These are phyloP conservation scores for Lepus americanus DNA, from an alignment of 2,113 vertebrate species.

Conservation along the genomic window DNA sequence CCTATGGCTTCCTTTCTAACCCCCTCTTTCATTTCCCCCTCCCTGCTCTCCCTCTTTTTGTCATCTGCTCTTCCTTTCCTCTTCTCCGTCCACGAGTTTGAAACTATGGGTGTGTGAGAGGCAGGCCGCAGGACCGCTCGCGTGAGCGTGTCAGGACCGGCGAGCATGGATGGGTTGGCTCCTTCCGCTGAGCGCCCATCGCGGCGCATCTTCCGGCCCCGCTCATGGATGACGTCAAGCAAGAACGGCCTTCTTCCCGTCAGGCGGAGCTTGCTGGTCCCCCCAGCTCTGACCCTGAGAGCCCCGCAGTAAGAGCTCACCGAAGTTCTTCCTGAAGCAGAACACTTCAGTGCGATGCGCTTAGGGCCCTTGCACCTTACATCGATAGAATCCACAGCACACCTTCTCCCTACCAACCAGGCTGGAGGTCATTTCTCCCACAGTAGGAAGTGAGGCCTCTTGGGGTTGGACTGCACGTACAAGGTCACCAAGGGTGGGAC, in stretches of 20 bases:
- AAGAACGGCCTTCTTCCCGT: neutral
- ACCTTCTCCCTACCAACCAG: neutral
- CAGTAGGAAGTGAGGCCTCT: too few species aligned
- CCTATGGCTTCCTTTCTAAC: neutral
- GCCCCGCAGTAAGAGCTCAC: neutral
- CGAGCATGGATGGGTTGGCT: neutral
- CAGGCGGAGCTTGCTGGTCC: neutral
- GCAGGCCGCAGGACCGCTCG: neutral
- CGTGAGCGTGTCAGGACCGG: neutral
- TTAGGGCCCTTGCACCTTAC: neutral
- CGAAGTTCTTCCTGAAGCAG: slow-evolving; percentile 14
- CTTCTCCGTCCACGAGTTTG: neutral
- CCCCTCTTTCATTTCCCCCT: neutral
- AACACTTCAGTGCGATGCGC: neutral
- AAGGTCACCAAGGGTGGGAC: neutral
- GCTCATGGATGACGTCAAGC: neutral
- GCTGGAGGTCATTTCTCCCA: neutral
- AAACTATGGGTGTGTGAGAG: neutral
- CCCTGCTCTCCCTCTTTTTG: neutral
- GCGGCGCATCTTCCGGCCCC: neutral
- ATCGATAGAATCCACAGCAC: neutral
- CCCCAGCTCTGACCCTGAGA: neutral
- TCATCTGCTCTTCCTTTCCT: neutral
- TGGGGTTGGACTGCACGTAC: neutral
- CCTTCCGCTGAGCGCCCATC: neutral